phyloP scores from a whole-genome alignment of 92 coral and sea anemone species.

The Actinostola sp. region DNA sequence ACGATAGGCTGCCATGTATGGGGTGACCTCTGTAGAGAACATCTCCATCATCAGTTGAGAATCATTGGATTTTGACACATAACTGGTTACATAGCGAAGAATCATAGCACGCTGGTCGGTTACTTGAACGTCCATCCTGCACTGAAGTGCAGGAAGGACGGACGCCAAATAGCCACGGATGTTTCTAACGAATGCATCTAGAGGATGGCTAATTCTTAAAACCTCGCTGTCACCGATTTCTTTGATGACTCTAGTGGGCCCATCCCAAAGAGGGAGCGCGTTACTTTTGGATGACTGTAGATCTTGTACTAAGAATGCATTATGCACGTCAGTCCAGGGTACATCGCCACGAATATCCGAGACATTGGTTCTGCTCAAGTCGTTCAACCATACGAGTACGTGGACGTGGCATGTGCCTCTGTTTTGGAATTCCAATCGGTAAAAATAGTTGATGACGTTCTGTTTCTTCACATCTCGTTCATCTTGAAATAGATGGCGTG shows the following conservation, averaged over 20 bases:
- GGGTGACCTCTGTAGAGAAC: not conserved
- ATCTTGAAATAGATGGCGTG: constrained; percentile 18
- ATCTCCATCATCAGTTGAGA: constrained; percentile 10
- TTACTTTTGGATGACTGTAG: not conserved
- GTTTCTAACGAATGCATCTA: constrained; percentile 21
- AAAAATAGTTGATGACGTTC: constrained; percentile 22
- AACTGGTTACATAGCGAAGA: constrained; percentile 22
- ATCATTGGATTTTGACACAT: constrained; percentile 51
- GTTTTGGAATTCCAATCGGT: constrained; percentile 40
- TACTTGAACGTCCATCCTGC: constrained; percentile 40
- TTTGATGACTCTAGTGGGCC: no score
- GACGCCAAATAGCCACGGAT: constrained; percentile 22
- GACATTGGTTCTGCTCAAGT: not conserved
- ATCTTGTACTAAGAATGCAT: constrained; percentile 1
- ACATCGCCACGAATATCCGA: constrained; percentile 15
- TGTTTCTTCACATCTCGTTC: not conserved
- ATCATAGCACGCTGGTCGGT: constrained; percentile 35
- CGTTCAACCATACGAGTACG: constrained; percentile 47
- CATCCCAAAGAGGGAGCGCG: not conserved
- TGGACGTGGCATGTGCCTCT: constrained; percentile 57
- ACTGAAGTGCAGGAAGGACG: constrained; percentile 16
- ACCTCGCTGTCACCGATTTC: not conserved
- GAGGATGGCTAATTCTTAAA: constrained; percentile 13
- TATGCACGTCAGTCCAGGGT: constrained; percentile 7
- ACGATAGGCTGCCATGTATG: constrained; percentile 15